Evolutionary conservation across 2,888 invertebrate genomes (phyloP).

Genomic region (Junonia oenone): DNA sequence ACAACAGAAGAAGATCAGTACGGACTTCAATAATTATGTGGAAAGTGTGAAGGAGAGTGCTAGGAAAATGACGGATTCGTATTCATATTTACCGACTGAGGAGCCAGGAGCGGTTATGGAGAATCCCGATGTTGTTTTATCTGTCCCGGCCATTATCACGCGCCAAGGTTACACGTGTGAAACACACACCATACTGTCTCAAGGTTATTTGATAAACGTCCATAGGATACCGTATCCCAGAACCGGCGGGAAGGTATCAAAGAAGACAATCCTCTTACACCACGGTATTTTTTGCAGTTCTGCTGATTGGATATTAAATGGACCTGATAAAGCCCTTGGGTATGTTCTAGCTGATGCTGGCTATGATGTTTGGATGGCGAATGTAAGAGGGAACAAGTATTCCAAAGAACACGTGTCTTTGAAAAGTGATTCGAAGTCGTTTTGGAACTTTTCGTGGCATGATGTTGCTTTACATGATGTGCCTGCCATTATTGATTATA

Average conservation of each 20-base stretch:
- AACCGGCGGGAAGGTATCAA: slow-evolving; percentile 40
- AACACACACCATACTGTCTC: slow-evolving; percentile 85
- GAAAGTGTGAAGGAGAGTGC: slow-evolving; percentile 47
- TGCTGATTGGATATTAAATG: slow-evolving; percentile 87
- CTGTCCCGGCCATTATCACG: slow-evolving; percentile 57
- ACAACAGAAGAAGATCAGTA: slow-evolving; percentile 46
- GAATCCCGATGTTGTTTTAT: slow-evolving; percentile 52
- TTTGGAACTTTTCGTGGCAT: slow-evolving; percentile 90
- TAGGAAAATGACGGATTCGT: slow-evolving; percentile 44
- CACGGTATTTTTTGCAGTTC: slow-evolving; percentile 90
- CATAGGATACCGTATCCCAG: slow-evolving; percentile 85
- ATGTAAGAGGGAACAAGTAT: slow-evolving; percentile 89
- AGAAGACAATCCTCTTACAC: slow-evolving; percentile 82
- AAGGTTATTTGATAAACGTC: slow-evolving; percentile 89
- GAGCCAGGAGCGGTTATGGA: slow-evolving; percentile 39
- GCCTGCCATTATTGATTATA: slow-evolving; percentile 89
- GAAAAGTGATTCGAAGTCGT: slow-evolving; percentile 77
- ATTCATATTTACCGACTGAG: slow-evolving; percentile 43
- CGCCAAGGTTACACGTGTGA: slow-evolving; percentile 85
- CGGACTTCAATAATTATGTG: slow-evolving; percentile 49
- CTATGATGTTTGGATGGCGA: slow-evolving; percentile 91
- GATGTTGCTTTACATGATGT: slow-evolving; percentile 92
- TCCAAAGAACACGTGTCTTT: slow-evolving; percentile 81
- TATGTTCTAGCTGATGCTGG: slow-evolving; percentile 84
- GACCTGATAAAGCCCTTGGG: slow-evolving; percentile 82